Evolutionary conservation across 2,113 vertebrate species (phyloP).

Genomic region (Dunckerocampus dactyliophorus): DNA sequence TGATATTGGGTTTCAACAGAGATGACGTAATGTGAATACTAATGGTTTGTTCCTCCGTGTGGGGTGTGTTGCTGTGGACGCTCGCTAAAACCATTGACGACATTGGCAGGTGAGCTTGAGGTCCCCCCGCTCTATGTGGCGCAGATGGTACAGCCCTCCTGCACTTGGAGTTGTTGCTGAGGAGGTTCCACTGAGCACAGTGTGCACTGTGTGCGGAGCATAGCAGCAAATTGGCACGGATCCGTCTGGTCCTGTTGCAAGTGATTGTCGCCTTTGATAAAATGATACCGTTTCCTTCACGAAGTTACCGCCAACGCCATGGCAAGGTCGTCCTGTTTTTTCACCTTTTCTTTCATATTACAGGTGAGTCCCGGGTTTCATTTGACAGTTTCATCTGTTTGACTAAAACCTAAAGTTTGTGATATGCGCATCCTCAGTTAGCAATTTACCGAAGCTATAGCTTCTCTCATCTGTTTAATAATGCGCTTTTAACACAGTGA

Average conservation of each 20-base stretch:
- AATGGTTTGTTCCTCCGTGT: constrained; percentile 40
- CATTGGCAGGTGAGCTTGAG: constrained; percentile 47
- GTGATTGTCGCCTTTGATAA: constrained; percentile 29
- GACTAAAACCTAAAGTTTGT: constrained; percentile 33
- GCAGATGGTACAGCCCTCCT: constrained; percentile 71
- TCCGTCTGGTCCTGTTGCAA: constrained; percentile 21
- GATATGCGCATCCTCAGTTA: constrained; percentile 1
- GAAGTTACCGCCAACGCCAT: constrained; percentile 46
- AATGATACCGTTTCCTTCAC: constrained; percentile 49
- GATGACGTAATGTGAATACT: constrained; percentile 66
- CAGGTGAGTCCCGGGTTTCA: constrained; percentile 60
- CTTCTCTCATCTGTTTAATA: not conserved
- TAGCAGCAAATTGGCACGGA: constrained; percentile 41
- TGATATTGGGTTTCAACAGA: constrained; percentile 56
- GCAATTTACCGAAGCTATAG: not conserved
- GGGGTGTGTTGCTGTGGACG: constrained; percentile 22
- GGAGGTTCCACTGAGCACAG: constrained; percentile 61
- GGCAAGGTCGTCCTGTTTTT: constrained; percentile 36
- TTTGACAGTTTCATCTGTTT: constrained; percentile 2
- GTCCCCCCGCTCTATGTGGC: constrained; percentile 16
- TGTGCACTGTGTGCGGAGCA: constrained; percentile 28
- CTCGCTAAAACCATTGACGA: constrained; percentile 3
- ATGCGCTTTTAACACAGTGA: constrained; percentile 13
- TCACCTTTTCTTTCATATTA: constrained; percentile 52
- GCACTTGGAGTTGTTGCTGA: constrained; percentile 76